Base-by-base conservation (phyloP, 2,888 invertebrate species). In the Meta bourneti region DNA sequence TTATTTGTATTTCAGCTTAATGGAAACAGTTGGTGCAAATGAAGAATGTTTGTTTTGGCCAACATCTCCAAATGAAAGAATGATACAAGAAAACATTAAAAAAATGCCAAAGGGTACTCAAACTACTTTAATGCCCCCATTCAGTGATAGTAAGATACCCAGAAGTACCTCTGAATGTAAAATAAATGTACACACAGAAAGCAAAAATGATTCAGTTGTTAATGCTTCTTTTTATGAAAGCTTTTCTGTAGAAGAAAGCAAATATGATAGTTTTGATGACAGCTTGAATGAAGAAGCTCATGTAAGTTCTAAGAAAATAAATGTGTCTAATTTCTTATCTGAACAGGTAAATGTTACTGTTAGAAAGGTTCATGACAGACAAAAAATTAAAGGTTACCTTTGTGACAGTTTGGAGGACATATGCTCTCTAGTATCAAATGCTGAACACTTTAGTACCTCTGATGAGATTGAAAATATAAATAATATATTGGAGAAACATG, bases 211-310 rank as follows among this genome's bases (percentile, higher is more conserved):
- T 20, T 13, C 61, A 8, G 72, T 16, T n/a, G 70, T 61, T 69
- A 74, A 89, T 69, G n/a, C 20, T 61, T 90, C 90, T 11, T 2
- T 79, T 9, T 90, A 90, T 80, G 79, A 79, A 61, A 91, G 83
- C 77, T 87, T 87, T 91, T 82, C 91, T 11, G 78, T 82, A 13
- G 89, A 89, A 9, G 81, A 86, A 71, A 91, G 86, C 54, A 91
- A 86, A 54, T 91, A 83, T 91, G 91, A 91, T 11, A 91, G 91
- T 75, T 91, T 91, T 87, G 79, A 87, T 11, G 91, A 91, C 51
- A 91, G 91, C 20, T 83, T 91, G 19, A 34, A 91, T 83, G 87
- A 74, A 83, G 69, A 75, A 71, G 75, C 74, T 69, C 69, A 34
- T 54, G 8, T 86, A 16, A 19, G n/a, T 16, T 74, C n/a, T 11